phyloP scores from a whole-genome alignment of 2,113 vertebrate genomes.

The Amazona vittata region DNA sequence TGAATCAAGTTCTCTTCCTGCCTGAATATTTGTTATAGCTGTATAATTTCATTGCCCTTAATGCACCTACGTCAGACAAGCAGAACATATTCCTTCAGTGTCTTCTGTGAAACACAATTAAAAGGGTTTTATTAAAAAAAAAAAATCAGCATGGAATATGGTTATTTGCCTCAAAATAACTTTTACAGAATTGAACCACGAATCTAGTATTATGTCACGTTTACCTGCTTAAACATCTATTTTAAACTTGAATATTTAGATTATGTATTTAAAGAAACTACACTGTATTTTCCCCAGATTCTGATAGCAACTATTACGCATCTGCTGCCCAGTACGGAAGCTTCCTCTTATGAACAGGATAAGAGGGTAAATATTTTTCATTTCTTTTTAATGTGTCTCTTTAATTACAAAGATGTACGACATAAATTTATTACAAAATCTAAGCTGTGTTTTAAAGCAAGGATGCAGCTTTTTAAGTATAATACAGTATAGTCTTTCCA shows the following conservation, averaged over 20 bases:
- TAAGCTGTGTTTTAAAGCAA: neutral
- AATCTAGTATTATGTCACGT: neutral
- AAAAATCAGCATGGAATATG: neutral
- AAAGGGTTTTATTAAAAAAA: neutral
- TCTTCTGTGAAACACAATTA: neutral
- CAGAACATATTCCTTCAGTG: neutral
- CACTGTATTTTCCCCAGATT: conserved; percentile 77
- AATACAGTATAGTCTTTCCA: neutral
- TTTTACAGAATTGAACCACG: neutral
- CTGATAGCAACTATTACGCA: conserved; percentile 96
- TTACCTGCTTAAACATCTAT: neutral
- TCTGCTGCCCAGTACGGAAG: conserved; percentile 91
- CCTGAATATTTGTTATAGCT: neutral
- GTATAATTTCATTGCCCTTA: neutral
- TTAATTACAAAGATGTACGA: neutral
- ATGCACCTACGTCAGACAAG: neutral
- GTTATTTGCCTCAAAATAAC: neutral
- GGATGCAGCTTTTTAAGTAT: neutral
- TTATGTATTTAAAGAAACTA: conserved; percentile 26
- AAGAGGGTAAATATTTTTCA: conserved; percentile 85
- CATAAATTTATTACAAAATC: neutral
- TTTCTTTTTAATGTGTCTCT: neutral
- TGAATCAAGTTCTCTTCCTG: neutral
- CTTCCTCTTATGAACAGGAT: conserved; percentile 94
- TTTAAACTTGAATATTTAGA: conserved; percentile 15